phyloP scores from a whole-genome alignment of 1,140 invertebrate genomes.

The Orius insidiosus region DNA sequence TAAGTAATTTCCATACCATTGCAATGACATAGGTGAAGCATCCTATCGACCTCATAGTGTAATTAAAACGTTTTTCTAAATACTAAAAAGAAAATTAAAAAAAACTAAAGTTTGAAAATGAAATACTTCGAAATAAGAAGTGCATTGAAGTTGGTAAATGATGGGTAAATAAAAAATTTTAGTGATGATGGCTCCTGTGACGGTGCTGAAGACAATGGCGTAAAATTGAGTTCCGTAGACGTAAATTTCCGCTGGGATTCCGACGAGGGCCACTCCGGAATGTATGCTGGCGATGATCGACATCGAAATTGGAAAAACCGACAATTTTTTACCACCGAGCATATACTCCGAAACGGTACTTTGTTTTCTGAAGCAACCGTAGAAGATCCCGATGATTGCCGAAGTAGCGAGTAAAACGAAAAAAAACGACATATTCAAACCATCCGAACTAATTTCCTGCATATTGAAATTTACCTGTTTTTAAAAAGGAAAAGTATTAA shows the following conservation, averaged over 20 bases:
- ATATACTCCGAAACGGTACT: conserved; percentile 46
- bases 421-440: conserved; percentile 43
- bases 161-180: conserved; percentile 46
- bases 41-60: conserved; percentile 41
- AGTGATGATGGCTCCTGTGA: conserved; percentile 39
- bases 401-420: conserved; percentile 50
- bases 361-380: conserved; percentile 36
- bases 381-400: conserved; percentile 59
- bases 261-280: conserved; percentile 74
- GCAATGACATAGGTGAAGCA: conserved; percentile 43
- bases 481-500: too few species aligned
- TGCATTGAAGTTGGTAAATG: conserved; percentile 54
- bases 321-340: conserved; percentile 48
- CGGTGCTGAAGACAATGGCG: conserved; percentile 44
- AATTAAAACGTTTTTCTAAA: conserved; percentile 47
- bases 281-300: conserved; percentile 63
- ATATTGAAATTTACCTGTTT: too few species aligned
- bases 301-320: conserved; percentile 61
- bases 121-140: conserved; percentile 45
- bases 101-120: too few species aligned
- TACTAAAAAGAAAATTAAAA: too few species aligned
- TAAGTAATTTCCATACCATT: conserved; percentile 26
- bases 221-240: conserved; percentile 58
- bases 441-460: conserved; percentile 57
- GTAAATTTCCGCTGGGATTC: conserved; percentile 74